phyloP scores from a whole-genome alignment of 1,140 invertebrate species.

The Gonioctena quinquepunctata region DNA sequence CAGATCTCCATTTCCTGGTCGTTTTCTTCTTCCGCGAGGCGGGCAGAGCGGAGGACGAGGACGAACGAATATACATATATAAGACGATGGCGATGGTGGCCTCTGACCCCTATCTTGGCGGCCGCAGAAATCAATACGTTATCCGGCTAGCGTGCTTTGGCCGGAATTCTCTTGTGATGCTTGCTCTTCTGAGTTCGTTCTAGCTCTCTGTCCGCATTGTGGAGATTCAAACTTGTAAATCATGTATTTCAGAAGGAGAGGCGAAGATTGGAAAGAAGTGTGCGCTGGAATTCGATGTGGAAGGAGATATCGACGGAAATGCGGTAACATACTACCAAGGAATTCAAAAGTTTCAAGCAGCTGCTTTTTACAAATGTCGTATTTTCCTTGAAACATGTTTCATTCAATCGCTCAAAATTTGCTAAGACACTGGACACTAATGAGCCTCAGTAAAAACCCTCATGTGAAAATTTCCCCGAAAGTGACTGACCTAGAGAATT shows the following conservation, averaged over 20 bases:
- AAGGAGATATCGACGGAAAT: conserved; percentile 3
- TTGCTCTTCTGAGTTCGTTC: neutral
- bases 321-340: too few relatives aligned
- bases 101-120: conserved; percentile 54
- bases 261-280: neutral
- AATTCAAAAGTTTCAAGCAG: too few relatives aligned
- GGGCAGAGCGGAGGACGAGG: neutral
- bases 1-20: neutral
- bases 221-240: conserved; percentile 12
- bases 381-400: too few relatives aligned
- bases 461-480: too few relatives aligned
- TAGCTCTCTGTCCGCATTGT: conserved; percentile 4
- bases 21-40: neutral
- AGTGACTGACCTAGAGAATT: too few relatives aligned
- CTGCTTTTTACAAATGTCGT: too few relatives aligned
- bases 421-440: too few relatives aligned
- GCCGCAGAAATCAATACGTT: conserved; percentile 52
- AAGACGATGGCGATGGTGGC: conserved; percentile 37
- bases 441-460: too few relatives aligned
- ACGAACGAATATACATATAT: neutral
- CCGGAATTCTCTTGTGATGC: neutral
- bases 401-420: too few relatives aligned
- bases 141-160: conserved; percentile 10
- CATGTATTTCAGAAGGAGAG: conserved; percentile 7
- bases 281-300: neutral